Base-by-base conservation (phyloP, 1,140 invertebrate genomes). In the Lamellibrachia luymesi region DNA sequence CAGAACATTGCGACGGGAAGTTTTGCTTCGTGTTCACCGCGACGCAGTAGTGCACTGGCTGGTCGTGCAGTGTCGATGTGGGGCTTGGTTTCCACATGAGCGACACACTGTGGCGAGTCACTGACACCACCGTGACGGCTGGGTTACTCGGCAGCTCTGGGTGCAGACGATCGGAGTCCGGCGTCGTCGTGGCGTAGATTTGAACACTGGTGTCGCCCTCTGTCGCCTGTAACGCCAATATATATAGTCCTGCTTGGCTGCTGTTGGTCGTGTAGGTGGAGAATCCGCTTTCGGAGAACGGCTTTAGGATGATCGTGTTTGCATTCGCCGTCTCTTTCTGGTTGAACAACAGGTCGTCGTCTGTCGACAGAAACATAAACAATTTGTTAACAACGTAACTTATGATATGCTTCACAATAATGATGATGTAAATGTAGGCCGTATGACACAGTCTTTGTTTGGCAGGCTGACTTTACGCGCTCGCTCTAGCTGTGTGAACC, bases 1-100 rank as follows among this genome's bases (percentile, higher is more conserved):
- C 94, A 2, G 94, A 94, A 93, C 96, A 96, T 92, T 95, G 92
- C 2, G 94, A 95, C 27, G 94, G 93, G 92, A 95, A 96, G 92
- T 95, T 95, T 49, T 93, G 93, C 13, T 94, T 94, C 38, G 93
- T 52, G 93, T 95, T 95, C 17, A 95, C 93, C 27, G 95, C 92
- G 6, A 96, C 93, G 92, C 95, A 96, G 92, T 96, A 96, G 92
- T 95, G 94, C 2, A 96, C 50, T 0, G 93, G 90, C 2, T 93
- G 92, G 25, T 38, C 90, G 51, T 52, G 38, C 52, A 93, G 92
- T 5, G n/a, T 64, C 10, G 92, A 25, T 2, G 94, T 94, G 1
- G 94, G 94, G 25, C 93, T 94, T 10, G 94, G 90, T 50, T 95
- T 94, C 95, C 95, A 96, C 13, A 94, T 90, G 17, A 95, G 89